Percentiles rank a stretch among this genome's conserved stretches.
phyloP scores from a whole-genome alignment of 1,140 invertebrate genomes.

The Pseudomyrmex cubaensis region DNA sequence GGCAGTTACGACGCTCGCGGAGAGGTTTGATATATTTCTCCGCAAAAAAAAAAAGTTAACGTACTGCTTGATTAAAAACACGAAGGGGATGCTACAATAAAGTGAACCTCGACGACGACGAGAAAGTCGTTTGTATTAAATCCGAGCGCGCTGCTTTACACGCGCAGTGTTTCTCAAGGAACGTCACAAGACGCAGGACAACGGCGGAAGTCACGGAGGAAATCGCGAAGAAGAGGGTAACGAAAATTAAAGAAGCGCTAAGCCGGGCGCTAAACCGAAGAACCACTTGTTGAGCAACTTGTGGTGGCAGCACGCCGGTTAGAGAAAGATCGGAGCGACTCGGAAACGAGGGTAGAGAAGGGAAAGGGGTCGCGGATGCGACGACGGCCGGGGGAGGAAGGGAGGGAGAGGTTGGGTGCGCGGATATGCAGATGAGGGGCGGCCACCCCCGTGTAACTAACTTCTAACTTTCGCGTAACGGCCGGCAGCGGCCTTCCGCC shows the following conservation, averaged over 20 bases:
- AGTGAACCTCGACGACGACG: neutral
- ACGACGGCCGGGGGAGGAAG: slow-evolving; percentile 53
- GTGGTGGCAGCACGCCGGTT: slow-evolving; percentile 75
- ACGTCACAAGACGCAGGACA: neutral
- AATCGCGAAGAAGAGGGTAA: slow-evolving; percentile 59
- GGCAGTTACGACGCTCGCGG: neutral
- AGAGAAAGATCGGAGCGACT: slow-evolving; percentile 70
- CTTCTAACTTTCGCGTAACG: slow-evolving; percentile 81
- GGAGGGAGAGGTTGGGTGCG: slow-evolving; percentile 64
- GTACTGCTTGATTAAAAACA: neutral
- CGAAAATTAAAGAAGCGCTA: slow-evolving; percentile 85
- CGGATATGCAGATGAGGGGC: slow-evolving; percentile 84
- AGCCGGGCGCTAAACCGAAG: slow-evolving; percentile 84
- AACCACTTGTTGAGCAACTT: slow-evolving; percentile 84
- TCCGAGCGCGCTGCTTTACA: neutral
- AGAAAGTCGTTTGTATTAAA: neutral
- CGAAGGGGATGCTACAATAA: neutral
- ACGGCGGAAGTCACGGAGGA: neutral
- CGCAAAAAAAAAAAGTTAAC: neutral
- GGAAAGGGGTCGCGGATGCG: slow-evolving; percentile 45
- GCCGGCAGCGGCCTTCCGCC: slow-evolving; percentile 40
- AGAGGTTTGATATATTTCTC: neutral
- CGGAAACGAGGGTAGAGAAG: slow-evolving; percentile 66
- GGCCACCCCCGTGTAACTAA: slow-evolving; percentile 82
- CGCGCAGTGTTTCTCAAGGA: neutral